A percentile compares a stretch with the other conserved stretches of the same genome.
phyloP scores from a whole-genome alignment of 1,140 invertebrate genomes.

The Manduca sexta region DNA sequence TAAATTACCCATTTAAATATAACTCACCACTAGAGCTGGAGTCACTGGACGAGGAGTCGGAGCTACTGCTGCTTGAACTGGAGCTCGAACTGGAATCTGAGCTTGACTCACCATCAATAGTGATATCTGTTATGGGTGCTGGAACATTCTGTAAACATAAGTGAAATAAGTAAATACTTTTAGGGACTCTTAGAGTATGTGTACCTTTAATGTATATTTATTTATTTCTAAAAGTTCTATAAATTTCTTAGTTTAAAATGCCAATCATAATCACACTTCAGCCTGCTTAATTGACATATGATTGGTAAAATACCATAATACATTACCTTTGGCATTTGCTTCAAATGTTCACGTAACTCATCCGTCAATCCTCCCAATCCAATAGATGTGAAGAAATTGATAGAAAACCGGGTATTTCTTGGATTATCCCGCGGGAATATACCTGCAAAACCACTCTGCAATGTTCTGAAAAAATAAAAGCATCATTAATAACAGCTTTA shows the following conservation, averaged over 20 bases:
- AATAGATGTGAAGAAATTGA: constrained; percentile 99
- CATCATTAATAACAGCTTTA: constrained; percentile 1
- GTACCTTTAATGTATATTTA: too few species aligned
- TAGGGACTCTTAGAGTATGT: too few species aligned
- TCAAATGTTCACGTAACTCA: constrained; percentile 92
- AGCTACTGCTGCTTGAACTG: constrained; percentile 25
- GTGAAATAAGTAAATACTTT: too few species aligned
- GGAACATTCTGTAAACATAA: constrained; percentile 45
- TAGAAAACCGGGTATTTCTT: constrained; percentile 97
- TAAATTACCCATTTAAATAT: too few species aligned
- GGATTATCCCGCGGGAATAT: constrained; percentile 97
- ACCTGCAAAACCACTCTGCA: constrained; percentile 91
- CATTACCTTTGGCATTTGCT: constrained; percentile 83
- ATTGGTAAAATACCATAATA: too few species aligned
- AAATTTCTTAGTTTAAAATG: too few species aligned
- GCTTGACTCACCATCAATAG: constrained; percentile 47
- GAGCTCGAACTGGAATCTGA: constrained; percentile 42
- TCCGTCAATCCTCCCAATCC: constrained; percentile 97
- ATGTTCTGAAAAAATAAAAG: constrained; percentile 77
- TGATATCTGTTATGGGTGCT: constrained; percentile 49
- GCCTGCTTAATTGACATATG: too few species aligned
- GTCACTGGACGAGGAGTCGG: constrained; percentile 40
- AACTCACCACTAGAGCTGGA: constrained; percentile 53
- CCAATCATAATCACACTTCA: too few species aligned
- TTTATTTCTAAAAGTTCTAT: too few species aligned